phyloP scores from a whole-genome alignment of 2,113 vertebrate species.

The Taxidea taxus region DNA sequence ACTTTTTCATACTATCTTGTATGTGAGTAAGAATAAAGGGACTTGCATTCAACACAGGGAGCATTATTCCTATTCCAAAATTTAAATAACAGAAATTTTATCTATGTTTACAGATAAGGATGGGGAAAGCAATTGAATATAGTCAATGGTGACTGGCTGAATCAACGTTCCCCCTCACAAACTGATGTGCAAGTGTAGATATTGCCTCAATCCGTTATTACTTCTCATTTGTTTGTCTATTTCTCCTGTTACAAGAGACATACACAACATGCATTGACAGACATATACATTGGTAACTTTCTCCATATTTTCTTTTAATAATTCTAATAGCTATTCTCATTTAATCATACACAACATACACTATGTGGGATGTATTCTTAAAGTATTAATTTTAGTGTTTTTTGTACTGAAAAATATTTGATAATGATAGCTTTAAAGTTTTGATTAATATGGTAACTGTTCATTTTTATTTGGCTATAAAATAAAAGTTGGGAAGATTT shows the following conservation, averaged over 20 bases:
- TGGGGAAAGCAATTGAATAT: neutral
- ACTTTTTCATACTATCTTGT: neutral
- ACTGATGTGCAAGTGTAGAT: neutral
- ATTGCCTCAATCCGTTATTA: neutral
- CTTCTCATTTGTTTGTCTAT: neutral
- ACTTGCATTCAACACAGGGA: neutral
- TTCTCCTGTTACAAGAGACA: neutral
- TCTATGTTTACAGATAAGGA: neutral
- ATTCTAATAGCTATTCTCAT: neutral
- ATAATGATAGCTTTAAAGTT: neutral
- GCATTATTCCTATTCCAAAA: constrained; percentile 15
- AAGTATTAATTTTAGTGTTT: constrained; percentile 9
- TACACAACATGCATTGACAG: neutral
- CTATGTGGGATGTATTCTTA: neutral
- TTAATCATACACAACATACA: neutral
- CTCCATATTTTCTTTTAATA: neutral
- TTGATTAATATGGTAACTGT: neutral
- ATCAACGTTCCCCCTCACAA: neutral
- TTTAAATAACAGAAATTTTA: neutral
- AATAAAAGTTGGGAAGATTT: constrained; percentile 46
- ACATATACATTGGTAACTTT: neutral
- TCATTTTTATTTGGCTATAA: constrained; percentile 44
- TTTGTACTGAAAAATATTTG: constrained; percentile 36
- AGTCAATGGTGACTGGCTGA: neutral
- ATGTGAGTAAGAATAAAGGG: neutral